These are phyloP conservation scores for Drosophila tristis DNA, from an alignment of 1,140 invertebrate genomes.

Conservation along the genomic window DNA sequence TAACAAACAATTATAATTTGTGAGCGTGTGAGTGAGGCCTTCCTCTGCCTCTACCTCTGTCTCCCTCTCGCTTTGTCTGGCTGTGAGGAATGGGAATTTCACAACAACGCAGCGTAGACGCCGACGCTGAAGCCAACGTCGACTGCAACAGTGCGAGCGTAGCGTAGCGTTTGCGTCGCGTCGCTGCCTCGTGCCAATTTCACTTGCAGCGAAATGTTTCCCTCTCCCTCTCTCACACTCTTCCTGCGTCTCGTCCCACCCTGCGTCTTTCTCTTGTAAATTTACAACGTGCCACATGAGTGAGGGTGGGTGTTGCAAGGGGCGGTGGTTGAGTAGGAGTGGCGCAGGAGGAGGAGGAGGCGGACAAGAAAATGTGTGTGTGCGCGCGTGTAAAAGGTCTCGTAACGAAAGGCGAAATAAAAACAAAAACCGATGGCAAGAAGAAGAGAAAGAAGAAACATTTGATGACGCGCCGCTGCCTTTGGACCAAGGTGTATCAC, in stretches of 20 bases:
- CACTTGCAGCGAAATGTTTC: slow-evolving; percentile 64
- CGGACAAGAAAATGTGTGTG: slow-evolving; percentile 32
- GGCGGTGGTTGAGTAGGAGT: too few species aligned
- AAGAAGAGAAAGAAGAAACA: slow-evolving; percentile 45
- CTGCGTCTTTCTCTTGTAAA: slow-evolving; percentile 40
- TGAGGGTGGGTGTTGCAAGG: background rate
- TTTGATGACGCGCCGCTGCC: slow-evolving; percentile 23
- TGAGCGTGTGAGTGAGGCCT: slow-evolving; percentile 40
- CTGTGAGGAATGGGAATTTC: slow-evolving; percentile 65
- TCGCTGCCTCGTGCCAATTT: slow-evolving; percentile 69
- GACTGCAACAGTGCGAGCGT: slow-evolving; percentile 20
- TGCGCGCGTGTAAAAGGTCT: slow-evolving; percentile 72
- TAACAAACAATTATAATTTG: slow-evolving; percentile 79
- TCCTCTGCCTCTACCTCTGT: background rate
- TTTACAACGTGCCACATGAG: slow-evolving; percentile 37
- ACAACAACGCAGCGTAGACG: slow-evolving; percentile 46
- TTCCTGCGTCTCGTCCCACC: too few species aligned
- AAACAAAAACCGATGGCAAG: slow-evolving; percentile 75
- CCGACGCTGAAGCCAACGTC: slow-evolving; percentile 4
- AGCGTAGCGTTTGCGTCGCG: slow-evolving; percentile 1
- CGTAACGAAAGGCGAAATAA: slow-evolving; percentile 78
- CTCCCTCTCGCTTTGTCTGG: slow-evolving; percentile 9
- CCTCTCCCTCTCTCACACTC: slow-evolving; percentile 18
- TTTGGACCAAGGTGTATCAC: too few species aligned
- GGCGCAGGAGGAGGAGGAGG: slow-evolving; percentile 7